Percentiles rank a stretch among this genome's conserved stretches.
Evolutionary conservation across 2,888 invertebrate genomes (phyloP).

Genomic region (Pardosa pseudoannulata): DNA sequence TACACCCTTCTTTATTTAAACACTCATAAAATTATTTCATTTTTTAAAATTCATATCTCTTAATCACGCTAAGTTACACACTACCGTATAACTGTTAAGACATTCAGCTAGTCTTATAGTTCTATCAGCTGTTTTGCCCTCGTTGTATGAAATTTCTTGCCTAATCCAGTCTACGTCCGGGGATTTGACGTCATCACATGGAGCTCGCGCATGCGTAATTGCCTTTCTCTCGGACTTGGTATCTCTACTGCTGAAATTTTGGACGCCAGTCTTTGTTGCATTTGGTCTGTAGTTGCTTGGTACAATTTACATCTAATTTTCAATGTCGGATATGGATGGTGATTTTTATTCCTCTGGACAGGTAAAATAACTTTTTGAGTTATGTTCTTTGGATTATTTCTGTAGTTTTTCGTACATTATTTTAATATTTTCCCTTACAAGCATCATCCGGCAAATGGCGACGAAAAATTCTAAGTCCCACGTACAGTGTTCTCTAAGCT

Average conservation of each 20-base stretch:
- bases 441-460: constrained; percentile 65
- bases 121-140: constrained; percentile 59
- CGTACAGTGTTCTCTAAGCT: constrained; percentile 32
- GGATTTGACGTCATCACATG: constrained; percentile 41
- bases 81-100: no score
- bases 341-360: constrained; percentile 53
- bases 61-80: no score
- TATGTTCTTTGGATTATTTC: background rate
- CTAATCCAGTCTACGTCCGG: constrained; percentile 69
- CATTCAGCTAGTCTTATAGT: no score
- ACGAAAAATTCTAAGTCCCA: constrained; percentile 71
- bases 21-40: no score
- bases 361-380: constrained; percentile 21
- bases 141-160: constrained; percentile 33
- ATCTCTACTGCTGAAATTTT: background rate
- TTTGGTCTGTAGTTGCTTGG: background rate
- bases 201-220: constrained; percentile 42
- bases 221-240: constrained; percentile 58
- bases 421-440: background rate
- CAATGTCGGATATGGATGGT: constrained; percentile 51
- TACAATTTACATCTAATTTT: background rate
- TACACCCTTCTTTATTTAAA: no score
- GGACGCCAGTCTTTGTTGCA: constrained; percentile 1
- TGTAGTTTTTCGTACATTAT: background rate
- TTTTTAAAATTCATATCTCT: no score